A percentile compares a stretch with the other conserved stretches of the same genome.
Conservation (phyloP, 30 jellyfish, hydroid and myxozoan genomes). For the Catostylus mosaicus region DNA sequence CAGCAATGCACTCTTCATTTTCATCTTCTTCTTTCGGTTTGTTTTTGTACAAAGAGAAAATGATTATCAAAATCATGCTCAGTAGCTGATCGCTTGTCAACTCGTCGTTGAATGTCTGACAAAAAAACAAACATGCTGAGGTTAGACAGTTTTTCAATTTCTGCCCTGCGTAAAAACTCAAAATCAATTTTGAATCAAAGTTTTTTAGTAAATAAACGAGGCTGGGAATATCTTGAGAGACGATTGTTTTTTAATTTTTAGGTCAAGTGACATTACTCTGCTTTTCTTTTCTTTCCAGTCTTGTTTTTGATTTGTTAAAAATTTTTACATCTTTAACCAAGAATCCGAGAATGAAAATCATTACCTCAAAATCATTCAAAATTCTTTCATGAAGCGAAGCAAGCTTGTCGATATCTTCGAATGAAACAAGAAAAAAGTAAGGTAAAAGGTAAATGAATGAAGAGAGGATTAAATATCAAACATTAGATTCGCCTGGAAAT, state of each 20-base stretch:
- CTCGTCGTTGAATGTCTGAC: constrained; percentile 36
- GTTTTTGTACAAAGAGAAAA: constrained; percentile 61
- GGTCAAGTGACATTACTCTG: no score
- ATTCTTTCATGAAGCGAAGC: constrained; percentile 66
- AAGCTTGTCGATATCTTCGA: constrained; percentile 48
- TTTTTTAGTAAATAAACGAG: no score
- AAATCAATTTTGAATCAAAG: no score
- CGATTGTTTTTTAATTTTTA: no score
- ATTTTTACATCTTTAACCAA: neutral
- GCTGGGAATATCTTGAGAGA: no score
- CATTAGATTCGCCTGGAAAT: no score
- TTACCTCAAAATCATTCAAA: constrained; percentile 74
- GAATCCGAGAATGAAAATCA: no score
- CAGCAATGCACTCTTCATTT: constrained; percentile 66
- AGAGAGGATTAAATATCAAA: neutral
- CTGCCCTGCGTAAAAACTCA: no score
- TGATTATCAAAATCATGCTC: constrained; percentile 27
- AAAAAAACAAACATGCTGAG: neutral
- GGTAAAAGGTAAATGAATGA: neutral
- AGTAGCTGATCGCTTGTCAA: constrained; percentile 47
- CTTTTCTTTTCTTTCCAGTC: no score
- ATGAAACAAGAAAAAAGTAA: neutral
- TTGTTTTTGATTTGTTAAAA: neutral
- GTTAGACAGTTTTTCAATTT: no score
- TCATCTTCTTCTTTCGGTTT: constrained; percentile 75